Percentiles rank a stretch among this genome's conserved stretches.
Conservation (phyloP, 2,888 invertebrate species). For the Eristalis tenax region DNA sequence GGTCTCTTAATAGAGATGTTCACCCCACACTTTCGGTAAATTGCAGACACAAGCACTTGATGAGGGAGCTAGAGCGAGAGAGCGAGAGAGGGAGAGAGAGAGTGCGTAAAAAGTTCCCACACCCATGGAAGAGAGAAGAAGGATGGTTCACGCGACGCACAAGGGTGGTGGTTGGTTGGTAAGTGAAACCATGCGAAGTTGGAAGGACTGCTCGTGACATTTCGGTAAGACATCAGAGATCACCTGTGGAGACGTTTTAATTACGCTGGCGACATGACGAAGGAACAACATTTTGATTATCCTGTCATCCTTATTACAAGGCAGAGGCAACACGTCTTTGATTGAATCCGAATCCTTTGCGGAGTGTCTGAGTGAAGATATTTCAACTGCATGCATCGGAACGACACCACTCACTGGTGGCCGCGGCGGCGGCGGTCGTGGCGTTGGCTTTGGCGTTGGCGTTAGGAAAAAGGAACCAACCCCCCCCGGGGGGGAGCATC, state of each 20-base stretch:
- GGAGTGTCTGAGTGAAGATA: slow-evolving; percentile 61
- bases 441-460: slow-evolving; percentile 15
- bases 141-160: too few relatives aligned
- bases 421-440: not conserved
- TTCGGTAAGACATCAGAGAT: slow-evolving; percentile 70
- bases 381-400: slow-evolving; percentile 57
- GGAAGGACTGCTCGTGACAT: slow-evolving; percentile 62
- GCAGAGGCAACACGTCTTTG: slow-evolving; percentile 60
- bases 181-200: slow-evolving; percentile 45
- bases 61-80: not conserved
- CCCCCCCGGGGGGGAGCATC: slow-evolving; percentile 60
- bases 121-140: not conserved
- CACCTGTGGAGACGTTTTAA: slow-evolving; percentile 73
- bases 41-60: slow-evolving; percentile 28
- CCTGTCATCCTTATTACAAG: slow-evolving; percentile 71
- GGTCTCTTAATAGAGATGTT: slow-evolving; percentile 71
- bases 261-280: slow-evolving; percentile 56
- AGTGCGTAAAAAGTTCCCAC: slow-evolving; percentile 1
- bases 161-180: slow-evolving; percentile 5
- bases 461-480: slow-evolving; percentile 37
- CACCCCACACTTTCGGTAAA: slow-evolving; percentile 19
- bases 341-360: slow-evolving; percentile 68
- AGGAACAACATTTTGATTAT: slow-evolving; percentile 70
- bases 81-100: not conserved
- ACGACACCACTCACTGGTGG: not conserved